Conservation (phyloP, 2,113 vertebrate genomes). For the Pseudopipra pipra region DNA sequence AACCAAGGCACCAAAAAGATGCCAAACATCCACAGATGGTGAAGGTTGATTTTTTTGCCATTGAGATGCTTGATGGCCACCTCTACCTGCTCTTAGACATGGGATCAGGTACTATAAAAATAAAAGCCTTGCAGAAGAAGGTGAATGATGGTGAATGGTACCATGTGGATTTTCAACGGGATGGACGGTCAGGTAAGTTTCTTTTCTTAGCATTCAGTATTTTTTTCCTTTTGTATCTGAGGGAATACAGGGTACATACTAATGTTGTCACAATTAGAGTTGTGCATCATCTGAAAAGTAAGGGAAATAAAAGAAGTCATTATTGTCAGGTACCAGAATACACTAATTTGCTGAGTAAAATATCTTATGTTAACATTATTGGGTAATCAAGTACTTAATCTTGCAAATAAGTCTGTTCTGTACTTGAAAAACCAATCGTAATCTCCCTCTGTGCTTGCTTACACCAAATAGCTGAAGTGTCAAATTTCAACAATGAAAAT, state of each 20-base stretch:
- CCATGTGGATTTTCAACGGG: slow-evolving; percentile 96
- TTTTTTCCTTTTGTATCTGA: not conserved
- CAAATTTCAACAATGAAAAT: not conserved
- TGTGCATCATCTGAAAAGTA: not conserved
- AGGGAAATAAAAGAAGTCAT: not conserved
- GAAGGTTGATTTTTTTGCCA: slow-evolving; percentile 98
- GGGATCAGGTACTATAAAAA: slow-evolving; percentile 98
- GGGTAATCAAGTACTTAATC: slow-evolving; percentile 38
- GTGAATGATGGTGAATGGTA: slow-evolving; percentile 99
- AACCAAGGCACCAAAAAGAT: slow-evolving; percentile 92
- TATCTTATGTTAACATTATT: slow-evolving; percentile 12
- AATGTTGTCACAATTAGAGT: not conserved
- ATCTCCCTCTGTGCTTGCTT: slow-evolving; percentile 4
- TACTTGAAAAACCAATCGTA: slow-evolving; percentile 6
- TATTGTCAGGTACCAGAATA: not conserved
- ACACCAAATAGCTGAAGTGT: not conserved
- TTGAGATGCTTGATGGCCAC: slow-evolving; percentile 97
- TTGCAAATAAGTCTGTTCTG: slow-evolving; percentile 32
- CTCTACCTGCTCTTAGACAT: slow-evolving; percentile 95
- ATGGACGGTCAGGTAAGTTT: slow-evolving; percentile 90
- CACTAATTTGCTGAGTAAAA: not conserved
- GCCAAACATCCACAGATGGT: slow-evolving; percentile 89
- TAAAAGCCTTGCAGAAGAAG: slow-evolving; percentile 92
- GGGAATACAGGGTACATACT: not conserved
- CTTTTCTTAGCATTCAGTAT: not conserved